Conservation (phyloP, 2,888 invertebrate species). For the Metallyticus violacea region DNA sequence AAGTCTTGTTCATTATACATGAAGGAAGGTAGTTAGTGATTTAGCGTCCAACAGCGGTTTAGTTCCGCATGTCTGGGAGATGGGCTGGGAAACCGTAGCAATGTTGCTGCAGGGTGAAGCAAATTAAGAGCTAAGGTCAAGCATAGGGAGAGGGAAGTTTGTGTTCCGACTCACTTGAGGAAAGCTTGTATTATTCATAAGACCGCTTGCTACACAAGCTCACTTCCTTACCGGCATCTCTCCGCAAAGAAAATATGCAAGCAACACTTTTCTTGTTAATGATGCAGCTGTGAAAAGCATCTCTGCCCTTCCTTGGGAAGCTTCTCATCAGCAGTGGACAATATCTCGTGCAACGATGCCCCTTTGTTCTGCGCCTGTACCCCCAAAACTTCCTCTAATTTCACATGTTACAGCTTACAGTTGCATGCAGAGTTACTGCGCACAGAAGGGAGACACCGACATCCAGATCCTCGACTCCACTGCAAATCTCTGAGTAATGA, state of each 20-base stretch:
- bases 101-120: neutral
- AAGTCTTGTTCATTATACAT: neutral
- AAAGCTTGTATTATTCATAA: neutral
- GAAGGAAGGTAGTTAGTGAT: neutral
- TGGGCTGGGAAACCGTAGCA: neutral
- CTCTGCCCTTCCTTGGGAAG: neutral
- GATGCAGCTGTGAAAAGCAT: neutral
- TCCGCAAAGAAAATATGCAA: neutral
- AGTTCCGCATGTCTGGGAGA: neutral
- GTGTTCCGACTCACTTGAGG: no score
- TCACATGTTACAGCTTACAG: no score
- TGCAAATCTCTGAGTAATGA: no score
- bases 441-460: no score
- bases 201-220: neutral
- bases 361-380: neutral
- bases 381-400: no score
- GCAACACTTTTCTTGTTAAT: neutral
- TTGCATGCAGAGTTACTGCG: no score
- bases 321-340: neutral
- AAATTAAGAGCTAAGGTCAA: neutral
- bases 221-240: no score
- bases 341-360: neutral
- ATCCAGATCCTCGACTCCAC: no score
- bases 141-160: neutral
- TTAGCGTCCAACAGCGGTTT: neutral